phyloP scores from a whole-genome alignment of 2,888 invertebrate species.

The Pterobdella sp. region DNA sequence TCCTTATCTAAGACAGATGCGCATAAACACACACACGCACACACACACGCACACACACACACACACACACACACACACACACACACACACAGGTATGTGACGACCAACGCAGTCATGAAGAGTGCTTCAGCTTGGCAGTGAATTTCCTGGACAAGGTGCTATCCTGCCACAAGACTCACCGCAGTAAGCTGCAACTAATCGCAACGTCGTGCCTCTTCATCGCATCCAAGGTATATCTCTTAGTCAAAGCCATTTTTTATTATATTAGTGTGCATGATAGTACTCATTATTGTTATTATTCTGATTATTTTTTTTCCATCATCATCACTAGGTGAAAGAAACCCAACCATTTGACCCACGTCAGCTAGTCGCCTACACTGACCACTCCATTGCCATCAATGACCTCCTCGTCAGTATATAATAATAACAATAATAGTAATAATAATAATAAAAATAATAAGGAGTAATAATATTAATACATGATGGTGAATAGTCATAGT shows the following conservation, averaged over 20 bases:
- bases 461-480: background rate
- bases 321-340: slow-evolving; percentile 60
- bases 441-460: background rate
- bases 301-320: background rate
- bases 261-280: background rate
- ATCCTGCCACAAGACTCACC: slow-evolving; percentile 70
- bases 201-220: slow-evolving; percentile 83
- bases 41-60: background rate
- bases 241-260: background rate
- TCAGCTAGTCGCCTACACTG: slow-evolving; percentile 80
- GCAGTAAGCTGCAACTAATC: slow-evolving; percentile 68
- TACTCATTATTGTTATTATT: no score
- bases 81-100: slow-evolving; percentile 70
- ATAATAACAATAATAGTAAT: background rate
- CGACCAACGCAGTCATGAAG: slow-evolving; percentile 81
- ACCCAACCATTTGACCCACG: slow-evolving; percentile 70
- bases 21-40: background rate
- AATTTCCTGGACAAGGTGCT: slow-evolving; percentile 88
- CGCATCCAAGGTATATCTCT: slow-evolving; percentile 64
- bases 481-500: background rate
- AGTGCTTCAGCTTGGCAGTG: slow-evolving; percentile 82
- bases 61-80: background rate
- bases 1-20: background rate
- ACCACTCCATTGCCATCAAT: slow-evolving; percentile 75
- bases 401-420: slow-evolving; percentile 72